Evolutionary conservation across 2,888 invertebrate species (phyloP), one percentile per base, ranked within the genome.

Genomic region (Tridacna gigas): DNA sequence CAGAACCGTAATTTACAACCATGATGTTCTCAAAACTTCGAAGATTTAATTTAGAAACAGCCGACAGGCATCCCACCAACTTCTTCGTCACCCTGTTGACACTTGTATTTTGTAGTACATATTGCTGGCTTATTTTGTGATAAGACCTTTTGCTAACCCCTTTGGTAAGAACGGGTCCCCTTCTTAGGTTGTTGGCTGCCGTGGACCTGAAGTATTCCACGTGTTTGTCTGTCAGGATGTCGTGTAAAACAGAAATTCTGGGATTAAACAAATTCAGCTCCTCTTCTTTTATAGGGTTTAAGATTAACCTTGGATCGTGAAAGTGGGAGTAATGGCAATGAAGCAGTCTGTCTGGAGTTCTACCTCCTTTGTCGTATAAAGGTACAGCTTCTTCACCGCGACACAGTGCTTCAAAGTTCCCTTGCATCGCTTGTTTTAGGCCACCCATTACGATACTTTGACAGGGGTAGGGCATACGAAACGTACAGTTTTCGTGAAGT

Each of bases 1-100:
- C 75, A 18, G 69, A 28, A 13, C 80, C 80, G 26, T 76, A 80
- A 22, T 80, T 80, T 25, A 65, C 45, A 5, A 71, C 75, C 67
- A 69, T 51, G 1, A 76, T 61, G 13, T 25, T 9, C 69, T 80
- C 69, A 15, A 80, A 67, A 7, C 61, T 20, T 20, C 25, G 26
- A 9, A 28, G 22, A 15, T 26, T 60, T 20, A 80, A 37, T n/a
- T n/a, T 45, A 9, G 80, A 37, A 20, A 67, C 51, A 15, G 60
- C 67, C 20, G 65, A 37, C 13, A 76, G 45, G 5, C 80, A 45
- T 26, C 28, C 56, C 11, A 60, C 65, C 15, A 80, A 60, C 15
- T 28, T 47, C 18, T 28, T 28, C 13, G 51, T 60, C 7, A 25
- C 20, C 20, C 28, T 12, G n/a, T 66, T 22, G 7, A 20, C 26